phyloP scores from a whole-genome alignment of 1,140 invertebrate species.

The Semibalanus balanoides region DNA sequence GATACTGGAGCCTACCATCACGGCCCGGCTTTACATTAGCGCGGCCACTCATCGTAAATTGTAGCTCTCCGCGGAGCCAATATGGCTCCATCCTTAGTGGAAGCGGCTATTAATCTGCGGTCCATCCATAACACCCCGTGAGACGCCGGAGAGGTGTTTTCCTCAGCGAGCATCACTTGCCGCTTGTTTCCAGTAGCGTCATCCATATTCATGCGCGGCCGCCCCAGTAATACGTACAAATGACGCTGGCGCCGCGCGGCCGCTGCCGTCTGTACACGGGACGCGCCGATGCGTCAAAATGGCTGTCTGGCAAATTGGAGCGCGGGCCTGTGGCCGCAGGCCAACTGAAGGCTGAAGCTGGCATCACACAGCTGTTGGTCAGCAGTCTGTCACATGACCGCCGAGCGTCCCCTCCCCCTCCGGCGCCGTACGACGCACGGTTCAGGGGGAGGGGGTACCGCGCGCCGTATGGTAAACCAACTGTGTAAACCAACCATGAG shows the following conservation, averaged over 20 bases:
- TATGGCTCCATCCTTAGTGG: not conserved
- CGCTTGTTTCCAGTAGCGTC: not conserved
- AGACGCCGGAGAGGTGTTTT: not conserved
- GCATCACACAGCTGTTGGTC: no score
- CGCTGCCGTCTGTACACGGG: not conserved
- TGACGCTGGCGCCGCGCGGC: not conserved
- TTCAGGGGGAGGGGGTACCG: no score
- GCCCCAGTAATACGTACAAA: not conserved
- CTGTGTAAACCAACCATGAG: no score
- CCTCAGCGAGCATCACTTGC: not conserved
- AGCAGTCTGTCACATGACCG: no score
- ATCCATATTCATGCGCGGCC: not conserved
- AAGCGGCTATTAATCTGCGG: not conserved
- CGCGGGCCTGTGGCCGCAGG: no score
- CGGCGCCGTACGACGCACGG: no score
- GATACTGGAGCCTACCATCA: no score
- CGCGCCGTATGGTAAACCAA: no score
- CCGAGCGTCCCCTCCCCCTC: no score
- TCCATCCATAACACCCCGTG: not conserved
- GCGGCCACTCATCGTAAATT: no score
- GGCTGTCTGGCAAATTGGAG: not conserved
- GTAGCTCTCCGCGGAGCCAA: not conserved
- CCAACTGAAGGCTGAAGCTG: no score
- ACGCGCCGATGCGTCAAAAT: not conserved
- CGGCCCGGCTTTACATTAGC: no score